phyloP scores from a whole-genome alignment of 2,797 vertebrate species.

The Microctenopoma lineatum region DNA sequence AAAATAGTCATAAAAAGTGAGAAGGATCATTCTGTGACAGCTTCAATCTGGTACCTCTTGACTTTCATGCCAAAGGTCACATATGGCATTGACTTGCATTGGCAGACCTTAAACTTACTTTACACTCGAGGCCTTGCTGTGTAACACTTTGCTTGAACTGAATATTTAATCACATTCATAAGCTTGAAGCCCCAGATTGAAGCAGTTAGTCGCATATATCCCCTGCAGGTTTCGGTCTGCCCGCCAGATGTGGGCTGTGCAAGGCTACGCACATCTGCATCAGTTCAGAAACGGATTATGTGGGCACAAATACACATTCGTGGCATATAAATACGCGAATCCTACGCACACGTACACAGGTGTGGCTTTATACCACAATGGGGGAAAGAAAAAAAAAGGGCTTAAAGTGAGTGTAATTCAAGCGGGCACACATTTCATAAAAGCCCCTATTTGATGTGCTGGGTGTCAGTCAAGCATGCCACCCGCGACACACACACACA shows the following conservation, averaged over 20 bases:
- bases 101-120: slow-evolving; percentile 68
- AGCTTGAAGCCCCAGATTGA: slow-evolving; percentile 62
- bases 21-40: slow-evolving; percentile 47
- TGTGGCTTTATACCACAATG: slow-evolving; percentile 49
- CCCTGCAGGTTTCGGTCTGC: slow-evolving; percentile 65
- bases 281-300: slow-evolving; percentile 41
- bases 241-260: slow-evolving; percentile 60
- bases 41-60: slow-evolving; percentile 63
- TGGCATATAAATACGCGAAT: slow-evolving; percentile 5
- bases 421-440: slow-evolving; percentile 73
- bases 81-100: slow-evolving; percentile 62
- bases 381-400: slow-evolving; percentile 14
- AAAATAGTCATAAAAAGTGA: slow-evolving; percentile 49
- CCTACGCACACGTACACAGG: slow-evolving; percentile 31
- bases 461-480: slow-evolving; percentile 70
- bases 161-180: slow-evolving; percentile 74
- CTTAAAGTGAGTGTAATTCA: slow-evolving; percentile 71
- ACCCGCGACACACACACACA: slow-evolving; percentile 28
- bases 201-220: slow-evolving; percentile 59
- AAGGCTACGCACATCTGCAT: slow-evolving; percentile 65
- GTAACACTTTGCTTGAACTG: slow-evolving; percentile 64
- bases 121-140: slow-evolving; percentile 63
- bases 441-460: slow-evolving; percentile 71
- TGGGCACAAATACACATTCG: slow-evolving; percentile 1
- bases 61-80: slow-evolving; percentile 71